These are phyloP conservation scores for Ladona fulva DNA, from an alignment of 1,140 invertebrate species.

Conservation along the genomic window DNA sequence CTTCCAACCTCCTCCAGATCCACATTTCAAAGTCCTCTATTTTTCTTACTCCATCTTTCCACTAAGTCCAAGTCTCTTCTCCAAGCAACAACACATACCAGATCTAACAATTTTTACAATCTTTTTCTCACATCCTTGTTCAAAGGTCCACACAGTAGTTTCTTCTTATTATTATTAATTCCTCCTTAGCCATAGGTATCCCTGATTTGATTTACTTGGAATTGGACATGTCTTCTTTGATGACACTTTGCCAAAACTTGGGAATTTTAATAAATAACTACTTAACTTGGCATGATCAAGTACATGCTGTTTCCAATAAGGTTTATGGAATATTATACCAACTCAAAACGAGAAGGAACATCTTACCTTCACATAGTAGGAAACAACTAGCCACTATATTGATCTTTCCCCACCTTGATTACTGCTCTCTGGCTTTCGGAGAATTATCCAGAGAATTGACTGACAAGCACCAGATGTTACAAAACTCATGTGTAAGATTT, in stretches of 20 bases:
- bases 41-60: too few relatives aligned
- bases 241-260: too few relatives aligned
- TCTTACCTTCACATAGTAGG: not conserved
- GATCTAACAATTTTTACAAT: not conserved
- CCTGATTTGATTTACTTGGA: not conserved
- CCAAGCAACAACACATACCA: not conserved
- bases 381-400: not conserved
- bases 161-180: not conserved
- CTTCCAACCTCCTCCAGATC: too few relatives aligned
- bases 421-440: too few relatives aligned
- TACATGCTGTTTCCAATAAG: too few relatives aligned
- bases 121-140: not conserved
- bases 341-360: not conserved
- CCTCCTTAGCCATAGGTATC: not conserved
- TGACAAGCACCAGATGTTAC: not conserved
- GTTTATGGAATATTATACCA: too few relatives aligned
- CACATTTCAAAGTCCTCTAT: too few relatives aligned
- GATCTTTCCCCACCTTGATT: not conserved
- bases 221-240: not conserved
- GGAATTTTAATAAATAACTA: too few relatives aligned
- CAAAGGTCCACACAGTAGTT: not conserved
- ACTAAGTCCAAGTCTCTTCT: too few relatives aligned
- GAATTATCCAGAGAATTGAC: too few relatives aligned
- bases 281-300: too few relatives aligned
- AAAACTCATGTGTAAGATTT: not conserved